Conservation (phyloP, 2,797 vertebrate genomes). For the Chaenodraco wilsoni region DNA sequence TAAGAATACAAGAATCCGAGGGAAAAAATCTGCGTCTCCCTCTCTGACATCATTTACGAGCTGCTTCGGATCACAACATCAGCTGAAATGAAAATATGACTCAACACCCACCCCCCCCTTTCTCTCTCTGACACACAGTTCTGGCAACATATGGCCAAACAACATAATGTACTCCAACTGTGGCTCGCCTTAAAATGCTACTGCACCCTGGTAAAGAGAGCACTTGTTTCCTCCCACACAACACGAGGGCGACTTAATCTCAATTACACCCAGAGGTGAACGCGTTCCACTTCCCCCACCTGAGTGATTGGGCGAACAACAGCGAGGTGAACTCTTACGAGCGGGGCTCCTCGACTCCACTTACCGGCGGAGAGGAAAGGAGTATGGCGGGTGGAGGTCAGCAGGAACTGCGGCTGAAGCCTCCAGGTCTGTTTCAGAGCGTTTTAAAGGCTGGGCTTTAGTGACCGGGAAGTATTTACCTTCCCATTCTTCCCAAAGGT, state of each 20-base stretch:
- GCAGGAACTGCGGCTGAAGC: constrained; percentile 51
- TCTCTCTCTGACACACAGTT: constrained; percentile 53
- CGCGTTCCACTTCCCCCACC: constrained; percentile 45
- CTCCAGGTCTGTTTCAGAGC: constrained; percentile 63
- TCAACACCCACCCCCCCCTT: constrained; percentile 47
- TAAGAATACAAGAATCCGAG: constrained; percentile 1
- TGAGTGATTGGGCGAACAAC: constrained; percentile 51
- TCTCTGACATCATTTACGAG: constrained; percentile 55
- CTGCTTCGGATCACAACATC: constrained; percentile 44
- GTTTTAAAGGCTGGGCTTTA: constrained; percentile 66
- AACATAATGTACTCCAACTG: constrained; percentile 59
- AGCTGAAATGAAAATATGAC: constrained; percentile 64
- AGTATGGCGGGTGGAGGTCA: constrained; percentile 53
- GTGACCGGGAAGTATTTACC: constrained; percentile 52
- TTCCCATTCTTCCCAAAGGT: constrained; percentile 25
- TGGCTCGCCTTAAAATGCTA: constrained; percentile 53
- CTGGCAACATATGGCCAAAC: constrained; percentile 67
- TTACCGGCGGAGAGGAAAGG: constrained; percentile 17
- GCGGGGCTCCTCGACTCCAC: constrained; percentile 42
- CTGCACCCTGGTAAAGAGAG: constrained; percentile 54
- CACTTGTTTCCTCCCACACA: constrained; percentile 59
- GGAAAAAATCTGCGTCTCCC: neutral
- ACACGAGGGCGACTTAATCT: constrained; percentile 52
- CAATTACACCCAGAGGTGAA: constrained; percentile 66
- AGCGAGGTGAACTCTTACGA: constrained; percentile 34